Conservation (phyloP, 2,113 vertebrate species). For the Entomyzon cyanotis region DNA sequence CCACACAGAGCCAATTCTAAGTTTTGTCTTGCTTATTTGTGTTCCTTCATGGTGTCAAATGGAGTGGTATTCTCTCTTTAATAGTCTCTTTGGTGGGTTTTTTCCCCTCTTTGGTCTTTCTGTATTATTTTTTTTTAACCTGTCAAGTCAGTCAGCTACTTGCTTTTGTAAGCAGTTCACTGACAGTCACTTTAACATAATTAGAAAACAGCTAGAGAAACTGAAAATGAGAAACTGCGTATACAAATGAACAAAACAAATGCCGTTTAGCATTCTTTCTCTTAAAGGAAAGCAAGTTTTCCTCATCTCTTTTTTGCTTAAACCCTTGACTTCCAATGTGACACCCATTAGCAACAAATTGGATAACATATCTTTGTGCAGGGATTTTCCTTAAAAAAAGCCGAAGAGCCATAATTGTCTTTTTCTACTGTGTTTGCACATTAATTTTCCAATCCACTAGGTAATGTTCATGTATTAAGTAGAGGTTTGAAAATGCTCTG, state of each 20-base stretch:
- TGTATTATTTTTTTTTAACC: background rate
- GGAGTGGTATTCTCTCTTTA: background rate
- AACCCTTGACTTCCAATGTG: background rate
- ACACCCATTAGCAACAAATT: background rate
- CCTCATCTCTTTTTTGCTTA: background rate
- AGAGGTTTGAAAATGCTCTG: background rate
- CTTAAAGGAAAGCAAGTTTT: background rate
- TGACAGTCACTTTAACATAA: background rate
- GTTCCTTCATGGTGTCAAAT: background rate
- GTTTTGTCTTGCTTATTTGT: background rate
- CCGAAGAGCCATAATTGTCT: background rate
- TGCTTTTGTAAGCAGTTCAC: background rate
- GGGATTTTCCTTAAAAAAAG: background rate
- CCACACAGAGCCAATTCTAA: background rate
- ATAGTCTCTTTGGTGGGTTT: background rate
- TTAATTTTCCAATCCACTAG: background rate
- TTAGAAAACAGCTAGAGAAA: background rate
- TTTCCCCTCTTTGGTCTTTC: background rate
- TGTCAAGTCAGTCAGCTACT: background rate
- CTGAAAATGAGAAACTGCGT: background rate
- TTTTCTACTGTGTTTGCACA: background rate
- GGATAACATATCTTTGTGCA: background rate
- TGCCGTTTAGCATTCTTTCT: background rate
- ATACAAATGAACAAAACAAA: background rate
- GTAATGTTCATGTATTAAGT: background rate